A percentile compares a stretch with the other conserved stretches of the same genome.
These are phyloP conservation scores for Heteromurus nitidus DNA, from an alignment of 2,888 invertebrate genomes.

Conservation along the genomic window DNA sequence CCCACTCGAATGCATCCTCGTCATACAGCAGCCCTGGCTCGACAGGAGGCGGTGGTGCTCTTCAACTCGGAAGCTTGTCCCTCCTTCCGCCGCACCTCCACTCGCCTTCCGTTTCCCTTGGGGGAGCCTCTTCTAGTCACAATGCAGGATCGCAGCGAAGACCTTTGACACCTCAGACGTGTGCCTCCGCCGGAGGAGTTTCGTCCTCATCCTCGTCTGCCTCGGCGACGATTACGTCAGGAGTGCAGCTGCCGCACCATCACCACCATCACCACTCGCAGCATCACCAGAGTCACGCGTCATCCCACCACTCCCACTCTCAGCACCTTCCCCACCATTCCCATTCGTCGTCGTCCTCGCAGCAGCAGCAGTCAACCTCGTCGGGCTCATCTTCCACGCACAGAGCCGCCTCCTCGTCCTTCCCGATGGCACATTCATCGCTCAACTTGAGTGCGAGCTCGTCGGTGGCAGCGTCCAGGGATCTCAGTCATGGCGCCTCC, in stretches of 20 bases:
- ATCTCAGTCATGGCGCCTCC: slow-evolving; percentile 54
- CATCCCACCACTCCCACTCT: slow-evolving; percentile 11
- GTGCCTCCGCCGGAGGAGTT: slow-evolving; percentile 44
- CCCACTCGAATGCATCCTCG: slow-evolving; percentile 70
- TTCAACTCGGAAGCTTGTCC: slow-evolving; percentile 26
- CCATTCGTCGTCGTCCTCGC: slow-evolving; percentile 3
- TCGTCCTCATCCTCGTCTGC: slow-evolving; percentile 19
- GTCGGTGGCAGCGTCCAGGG: slow-evolving; percentile 57
- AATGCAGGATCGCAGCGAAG: slow-evolving; percentile 14
- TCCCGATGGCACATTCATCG: slow-evolving; percentile 38
- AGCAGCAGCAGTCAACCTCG: slow-evolving; percentile 37
- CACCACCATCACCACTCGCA: slow-evolving; percentile 44
- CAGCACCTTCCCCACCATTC: slow-evolving; percentile 2
- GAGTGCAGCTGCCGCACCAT: slow-evolving; percentile 35
- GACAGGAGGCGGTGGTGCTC: slow-evolving; percentile 24
- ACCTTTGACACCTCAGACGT: slow-evolving; percentile 56
- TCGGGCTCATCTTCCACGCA: slow-evolving; percentile 31
- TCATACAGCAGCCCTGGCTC: slow-evolving; percentile 72
- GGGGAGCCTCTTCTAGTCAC: slow-evolving; percentile 47
- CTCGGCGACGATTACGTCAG: slow-evolving; percentile 49
- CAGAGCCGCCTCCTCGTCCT: slow-evolving; percentile 18
- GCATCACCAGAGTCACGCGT: slow-evolving; percentile 16
- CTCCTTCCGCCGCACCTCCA: slow-evolving; percentile 47
- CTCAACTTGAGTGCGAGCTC: slow-evolving; percentile 46
- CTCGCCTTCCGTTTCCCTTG: slow-evolving; percentile 33